Conservation (phyloP, 1,140 invertebrate genomes). For the Drosophila melanica region DNA sequence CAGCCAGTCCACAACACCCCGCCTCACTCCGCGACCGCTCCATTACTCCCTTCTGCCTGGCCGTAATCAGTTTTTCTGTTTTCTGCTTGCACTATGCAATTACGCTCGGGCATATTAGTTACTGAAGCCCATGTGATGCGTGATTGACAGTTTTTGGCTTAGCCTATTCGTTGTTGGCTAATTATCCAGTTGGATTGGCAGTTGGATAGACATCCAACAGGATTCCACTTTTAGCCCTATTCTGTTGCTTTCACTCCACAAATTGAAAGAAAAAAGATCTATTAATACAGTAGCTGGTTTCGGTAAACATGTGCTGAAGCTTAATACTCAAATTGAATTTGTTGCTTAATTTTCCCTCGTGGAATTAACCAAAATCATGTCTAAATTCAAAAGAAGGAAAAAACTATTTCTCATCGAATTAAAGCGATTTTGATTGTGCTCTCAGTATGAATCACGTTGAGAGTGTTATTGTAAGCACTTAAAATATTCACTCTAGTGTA, state of each 20-base stretch:
- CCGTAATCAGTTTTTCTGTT: background rate
- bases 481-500: background rate
- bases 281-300: too few species aligned
- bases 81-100: slow-evolving; percentile 15
- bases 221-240: slow-evolving; percentile 19
- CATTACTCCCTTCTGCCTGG: background rate
- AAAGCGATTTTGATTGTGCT: too few species aligned
- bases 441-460: too few species aligned
- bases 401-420: too few species aligned
- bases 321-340: too few species aligned
- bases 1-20: slow-evolving; percentile 4
- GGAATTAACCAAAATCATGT: too few species aligned
- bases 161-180: slow-evolving; percentile 15
- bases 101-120: slow-evolving; percentile 38
- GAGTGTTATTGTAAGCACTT: too few species aligned
- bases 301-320: too few species aligned
- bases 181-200: slow-evolving; percentile 38
- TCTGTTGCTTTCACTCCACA: background rate
- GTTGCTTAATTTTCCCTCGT: too few species aligned
- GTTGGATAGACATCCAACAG: slow-evolving; percentile 31
- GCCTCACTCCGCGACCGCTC: background rate
- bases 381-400: too few species aligned
- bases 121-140: background rate
- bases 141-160: slow-evolving; percentile 24
- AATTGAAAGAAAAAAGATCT: too few species aligned